Base-by-base conservation (phyloP, 2,888 invertebrate genomes). In the Drosophila putrida region DNA sequence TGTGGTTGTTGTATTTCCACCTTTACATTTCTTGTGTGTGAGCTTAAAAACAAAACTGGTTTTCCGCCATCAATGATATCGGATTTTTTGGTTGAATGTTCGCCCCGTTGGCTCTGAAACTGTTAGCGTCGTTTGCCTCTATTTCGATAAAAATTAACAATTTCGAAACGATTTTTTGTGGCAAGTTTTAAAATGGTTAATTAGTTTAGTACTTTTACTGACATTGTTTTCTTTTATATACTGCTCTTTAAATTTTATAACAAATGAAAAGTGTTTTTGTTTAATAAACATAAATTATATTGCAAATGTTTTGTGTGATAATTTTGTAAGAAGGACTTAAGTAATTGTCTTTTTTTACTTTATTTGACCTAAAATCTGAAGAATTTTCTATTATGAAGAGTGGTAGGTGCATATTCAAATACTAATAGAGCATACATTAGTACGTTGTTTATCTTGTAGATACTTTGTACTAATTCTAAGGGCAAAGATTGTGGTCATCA, bases 31-130 rank as follows among this genome's bases (percentile, higher is more conserved):
- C 66, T 80, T 53, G 83, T 72, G 65, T 86, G 72, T 69, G n/a
- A 79, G 71, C 79, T 68, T 82, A 71, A 73, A 82, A 68, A 55
- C 49, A 49, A 81, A 81, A 81, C 81, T 83, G 81, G 81, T 81
- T 81, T 81, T 61, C 63, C 69, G 75, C 66, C 81, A 87, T 83
- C 81, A 83, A 81, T 81, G 78, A 73, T 80, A 71, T 74, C 62
- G 62, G 57, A 35, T 46, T 62, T 59, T 59, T 65, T 57, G 59
- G 57, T 84, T 63, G 65, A 81, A 63, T 65, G 61, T 62, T 68
- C 44, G 64, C 60, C 70, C 47, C 46, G 57, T 70, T 66, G 60
- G 39, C 59, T 60, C 33, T 67, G 33, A 47, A 53, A 61, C 47
- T 65, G 58, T 59, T 62, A 49, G 64, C 59, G 39, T 64, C 58